These are phyloP conservation scores for Picus viridis DNA, from an alignment of 2,797 vertebrate species.

Conservation along the genomic window DNA sequence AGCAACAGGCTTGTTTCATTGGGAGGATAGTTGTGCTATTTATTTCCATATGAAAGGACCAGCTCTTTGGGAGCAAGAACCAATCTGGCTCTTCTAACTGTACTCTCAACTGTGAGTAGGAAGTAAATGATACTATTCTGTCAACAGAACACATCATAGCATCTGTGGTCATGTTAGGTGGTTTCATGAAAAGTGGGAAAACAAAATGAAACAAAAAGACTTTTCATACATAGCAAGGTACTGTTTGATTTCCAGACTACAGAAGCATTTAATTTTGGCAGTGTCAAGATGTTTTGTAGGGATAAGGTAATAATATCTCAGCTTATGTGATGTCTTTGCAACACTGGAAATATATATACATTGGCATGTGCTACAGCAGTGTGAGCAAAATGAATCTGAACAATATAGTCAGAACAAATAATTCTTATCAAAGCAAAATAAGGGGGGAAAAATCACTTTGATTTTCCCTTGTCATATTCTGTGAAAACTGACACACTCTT, in stretches of 20 bases:
- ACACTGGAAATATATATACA: neutral
- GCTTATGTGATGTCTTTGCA: neutral
- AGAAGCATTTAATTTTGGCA: neutral
- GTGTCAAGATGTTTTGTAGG: neutral
- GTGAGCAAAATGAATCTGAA: neutral
- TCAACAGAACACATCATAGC: neutral
- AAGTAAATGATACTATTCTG: neutral
- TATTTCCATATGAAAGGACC: neutral
- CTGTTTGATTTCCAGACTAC: neutral
- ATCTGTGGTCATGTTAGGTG: neutral
- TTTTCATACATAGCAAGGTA: neutral
- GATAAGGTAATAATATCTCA: neutral
- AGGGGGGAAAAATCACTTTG: neutral
- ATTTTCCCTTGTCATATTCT: neutral
- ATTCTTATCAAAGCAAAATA: neutral
- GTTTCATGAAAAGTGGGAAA: neutral
- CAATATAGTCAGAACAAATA: neutral
- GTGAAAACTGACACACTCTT: neutral
- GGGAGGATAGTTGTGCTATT: neutral
- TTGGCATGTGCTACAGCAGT: neutral
- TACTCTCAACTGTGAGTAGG: neutral
- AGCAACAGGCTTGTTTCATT: neutral
- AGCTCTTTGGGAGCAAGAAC: neutral
- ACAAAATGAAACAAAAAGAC: neutral
- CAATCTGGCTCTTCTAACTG: neutral